Conservation (phyloP, 2,113 vertebrate genomes). For the Ochotona princeps region DNA sequence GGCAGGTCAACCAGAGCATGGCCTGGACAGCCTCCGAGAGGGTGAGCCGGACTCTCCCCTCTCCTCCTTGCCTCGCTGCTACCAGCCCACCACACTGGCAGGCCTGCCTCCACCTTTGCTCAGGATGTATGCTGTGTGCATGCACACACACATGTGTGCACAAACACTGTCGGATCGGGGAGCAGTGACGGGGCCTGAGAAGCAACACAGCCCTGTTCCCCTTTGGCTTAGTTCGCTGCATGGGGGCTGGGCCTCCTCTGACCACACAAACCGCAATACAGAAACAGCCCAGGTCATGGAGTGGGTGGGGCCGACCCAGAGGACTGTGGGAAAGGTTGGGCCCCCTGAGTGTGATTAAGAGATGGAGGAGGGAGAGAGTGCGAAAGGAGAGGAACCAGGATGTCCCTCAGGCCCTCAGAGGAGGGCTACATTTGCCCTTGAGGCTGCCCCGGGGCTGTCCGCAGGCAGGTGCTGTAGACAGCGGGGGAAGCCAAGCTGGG, state of each 20-base stretch:
- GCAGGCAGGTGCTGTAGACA: no score
- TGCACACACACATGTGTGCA: fast-evolving
- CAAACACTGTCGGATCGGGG: not conserved
- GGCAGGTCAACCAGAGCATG: no score
- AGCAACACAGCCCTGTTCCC: not conserved
- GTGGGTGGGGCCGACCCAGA: not conserved
- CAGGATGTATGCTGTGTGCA: no score
- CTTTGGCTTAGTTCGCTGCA: not conserved
- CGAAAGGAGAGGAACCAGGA: no score
- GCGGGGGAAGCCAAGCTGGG: no score
- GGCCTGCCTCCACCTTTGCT: not conserved
- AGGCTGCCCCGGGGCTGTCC: no score
- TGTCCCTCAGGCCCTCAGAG: no score
- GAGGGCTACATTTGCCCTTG: no score
- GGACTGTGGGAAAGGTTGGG: not conserved
- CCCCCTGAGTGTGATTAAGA: not conserved
- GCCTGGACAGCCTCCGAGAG: no score
- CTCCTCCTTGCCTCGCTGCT: not conserved
- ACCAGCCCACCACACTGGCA: not conserved
- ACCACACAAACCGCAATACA: slow-evolving; percentile 56
- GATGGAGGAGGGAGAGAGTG: no score
- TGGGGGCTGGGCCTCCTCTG: not conserved
- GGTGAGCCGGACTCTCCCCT: not conserved
- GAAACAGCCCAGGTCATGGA: not conserved
- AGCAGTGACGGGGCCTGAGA: not conserved